Base-by-base conservation (phyloP, 1,140 invertebrate species). In the Cepaea nemoralis region DNA sequence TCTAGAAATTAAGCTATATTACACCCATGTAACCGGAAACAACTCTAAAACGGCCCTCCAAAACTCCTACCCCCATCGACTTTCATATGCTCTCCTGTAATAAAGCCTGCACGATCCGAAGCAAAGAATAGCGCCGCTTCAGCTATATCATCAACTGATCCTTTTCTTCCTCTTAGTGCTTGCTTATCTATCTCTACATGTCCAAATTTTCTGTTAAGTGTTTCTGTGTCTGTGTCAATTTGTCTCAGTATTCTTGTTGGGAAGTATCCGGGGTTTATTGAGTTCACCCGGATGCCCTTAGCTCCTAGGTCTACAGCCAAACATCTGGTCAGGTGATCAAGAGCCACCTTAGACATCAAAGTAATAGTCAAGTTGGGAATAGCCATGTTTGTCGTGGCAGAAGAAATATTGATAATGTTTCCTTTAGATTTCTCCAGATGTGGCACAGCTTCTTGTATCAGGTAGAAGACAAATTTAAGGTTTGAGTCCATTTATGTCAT, bases 351-450 rank as follows among this genome's bases (percentile, higher is more conserved):
- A 2, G 75, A 37, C 55, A 77, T 50, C 1, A 33, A 35, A 77
- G 63, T 63, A 24, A 39, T n/a, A 5, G 45, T 77, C 8, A 14
- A 5, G 2, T 24, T 1, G 1, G 75, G 14, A 5, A 39, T 8
- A 1, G 33, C 55, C 50, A 77, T 24, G 5, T 6, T n/a, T 16
- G 22, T 39, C 14, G 37, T n/a, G 40, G 19, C 22, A 40, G 75
- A 77, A n/a, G 75, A 77, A 19, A 77, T 50, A n/a, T n/a, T 39
- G 22, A 77, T 31, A n/a, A 77, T 66, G 40, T 63, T 63, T 6
- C 75, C 75, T 45, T 66, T 37, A n/a, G 31, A 63, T n/a, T 77
- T 77, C 37, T 77, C 55, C n/a, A 77, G 37, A 66, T 77, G 42
- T 27, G 75, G 50, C 2, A 77, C 19, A 14, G 75, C 50, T 37